Conservation (phyloP, 2,113 vertebrate species). For the Takifugu flavidus region DNA sequence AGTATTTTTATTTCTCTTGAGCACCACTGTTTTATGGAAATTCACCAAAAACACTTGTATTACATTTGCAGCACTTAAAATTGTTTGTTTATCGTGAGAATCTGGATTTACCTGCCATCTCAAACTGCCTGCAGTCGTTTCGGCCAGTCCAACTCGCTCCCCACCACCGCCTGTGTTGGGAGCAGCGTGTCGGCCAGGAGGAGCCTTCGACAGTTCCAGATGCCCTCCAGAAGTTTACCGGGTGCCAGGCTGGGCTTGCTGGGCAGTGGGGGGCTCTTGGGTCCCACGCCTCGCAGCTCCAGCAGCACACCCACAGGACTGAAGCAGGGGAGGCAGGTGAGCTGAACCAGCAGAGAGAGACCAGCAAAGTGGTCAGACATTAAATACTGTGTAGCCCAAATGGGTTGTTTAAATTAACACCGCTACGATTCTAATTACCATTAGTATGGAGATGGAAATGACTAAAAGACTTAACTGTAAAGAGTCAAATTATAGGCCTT, state of each 20-base stretch:
- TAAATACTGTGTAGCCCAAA: background rate
- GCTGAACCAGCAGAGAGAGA: slow-evolving; percentile 22
- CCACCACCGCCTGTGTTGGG: slow-evolving; percentile 86
- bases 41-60: no score
- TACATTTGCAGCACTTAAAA: no score
- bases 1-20: no score
- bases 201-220: slow-evolving; percentile 93
- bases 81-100: no score
- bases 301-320: slow-evolving; percentile 86
- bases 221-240: slow-evolving; percentile 91
- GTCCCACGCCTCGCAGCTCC: slow-evolving; percentile 83
- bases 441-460: no score
- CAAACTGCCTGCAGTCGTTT: slow-evolving; percentile 77
- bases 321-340: slow-evolving; percentile 89
- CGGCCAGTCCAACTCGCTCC: slow-evolving; percentile 95
- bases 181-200: slow-evolving; percentile 81
- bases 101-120: background rate
- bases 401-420: no score
- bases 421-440: no score
- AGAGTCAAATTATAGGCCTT: no score
- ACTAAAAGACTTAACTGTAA: no score
- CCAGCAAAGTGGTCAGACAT: background rate
- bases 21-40: no score
- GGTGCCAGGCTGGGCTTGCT: slow-evolving; percentile 85
- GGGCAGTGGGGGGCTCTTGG: slow-evolving; percentile 84